Evolutionary conservation across 2,888 invertebrate genomes (phyloP).

Genomic region (Caenorhabditis sp.): DNA sequence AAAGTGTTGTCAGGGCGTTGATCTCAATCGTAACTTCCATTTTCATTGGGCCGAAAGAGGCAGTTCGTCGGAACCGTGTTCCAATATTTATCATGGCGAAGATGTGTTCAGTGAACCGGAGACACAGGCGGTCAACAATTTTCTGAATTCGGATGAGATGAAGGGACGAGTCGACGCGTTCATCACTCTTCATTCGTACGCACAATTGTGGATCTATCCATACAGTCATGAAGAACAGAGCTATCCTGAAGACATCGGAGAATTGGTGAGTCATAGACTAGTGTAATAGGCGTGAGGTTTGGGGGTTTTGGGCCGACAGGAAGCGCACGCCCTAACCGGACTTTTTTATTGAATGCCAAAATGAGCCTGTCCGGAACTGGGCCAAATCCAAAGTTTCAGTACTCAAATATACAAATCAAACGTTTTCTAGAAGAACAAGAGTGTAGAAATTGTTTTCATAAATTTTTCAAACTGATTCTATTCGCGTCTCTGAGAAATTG

Average conservation of each 20-base stretch:
- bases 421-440: too few species aligned
- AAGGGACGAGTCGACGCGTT: conserved; percentile 68
- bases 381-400: too few species aligned
- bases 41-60: conserved; percentile 70
- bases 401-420: too few species aligned
- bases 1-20: conserved; percentile 70
- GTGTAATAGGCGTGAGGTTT: too few species aligned
- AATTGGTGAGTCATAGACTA: conserved; percentile 52
- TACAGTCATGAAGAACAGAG: conserved; percentile 62
- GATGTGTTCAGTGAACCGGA: conserved; percentile 70
- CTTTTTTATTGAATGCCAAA: too few species aligned
- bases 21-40: conserved; percentile 70
- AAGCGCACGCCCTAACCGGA: too few species aligned
- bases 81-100: conserved; percentile 69
- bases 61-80: conserved; percentile 67
- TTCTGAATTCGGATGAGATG: conserved; percentile 55
- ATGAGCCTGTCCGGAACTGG: too few species aligned
- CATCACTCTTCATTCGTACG: conserved; percentile 70
- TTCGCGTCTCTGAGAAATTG: too few species aligned
- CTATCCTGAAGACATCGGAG: conserved; percentile 64
- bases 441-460: too few species aligned
- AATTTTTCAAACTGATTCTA: too few species aligned
- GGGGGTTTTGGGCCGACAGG: too few species aligned
- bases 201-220: conserved; percentile 70
- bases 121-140: conserved; percentile 64